Conservation (phyloP, 2,888 invertebrate species). For the Cosmia trapezina region DNA sequence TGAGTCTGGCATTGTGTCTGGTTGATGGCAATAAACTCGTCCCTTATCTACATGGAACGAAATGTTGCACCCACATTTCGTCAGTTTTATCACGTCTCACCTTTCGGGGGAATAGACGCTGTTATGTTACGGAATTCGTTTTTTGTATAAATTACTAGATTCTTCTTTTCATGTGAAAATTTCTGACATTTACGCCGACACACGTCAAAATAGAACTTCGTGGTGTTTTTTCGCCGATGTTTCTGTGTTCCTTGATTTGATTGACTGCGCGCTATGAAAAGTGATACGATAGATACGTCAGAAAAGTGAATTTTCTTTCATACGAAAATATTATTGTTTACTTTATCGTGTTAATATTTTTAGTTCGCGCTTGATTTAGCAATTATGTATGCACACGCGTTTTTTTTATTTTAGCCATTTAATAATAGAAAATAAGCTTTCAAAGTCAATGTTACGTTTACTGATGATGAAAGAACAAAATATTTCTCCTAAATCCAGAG, state of each 20-base stretch:
- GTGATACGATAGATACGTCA: conserved; percentile 16
- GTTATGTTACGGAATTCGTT: background rate
- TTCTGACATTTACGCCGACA: conserved; percentile 16
- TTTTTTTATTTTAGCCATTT: conserved; percentile 13
- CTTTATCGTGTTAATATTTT: background rate
- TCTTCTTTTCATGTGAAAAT: conserved; percentile 1
- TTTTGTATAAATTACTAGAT: background rate
- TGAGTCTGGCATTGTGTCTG: background rate
- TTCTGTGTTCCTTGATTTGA: conserved; percentile 4
- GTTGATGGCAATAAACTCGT: background rate
- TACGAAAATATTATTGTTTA: conserved; percentile 14
- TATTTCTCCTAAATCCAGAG: background rate
- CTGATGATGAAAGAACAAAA: background rate
- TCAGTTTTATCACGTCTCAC: too few relatives aligned
- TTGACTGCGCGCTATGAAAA: conserved; percentile 39
- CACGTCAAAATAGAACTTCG: conserved; percentile 33
- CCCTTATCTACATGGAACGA: background rate
- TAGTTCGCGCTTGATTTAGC: background rate
- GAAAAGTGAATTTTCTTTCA: conserved; percentile 8
- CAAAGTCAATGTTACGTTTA: conserved; percentile 8
- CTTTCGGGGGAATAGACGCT: background rate
- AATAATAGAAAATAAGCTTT: background rate
- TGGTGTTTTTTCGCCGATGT: background rate
- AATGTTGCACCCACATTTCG: background rate
- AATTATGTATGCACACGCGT: conserved; percentile 1